Conservation (phyloP, 2,797 vertebrate species). For the Helostoma temminkii region DNA sequence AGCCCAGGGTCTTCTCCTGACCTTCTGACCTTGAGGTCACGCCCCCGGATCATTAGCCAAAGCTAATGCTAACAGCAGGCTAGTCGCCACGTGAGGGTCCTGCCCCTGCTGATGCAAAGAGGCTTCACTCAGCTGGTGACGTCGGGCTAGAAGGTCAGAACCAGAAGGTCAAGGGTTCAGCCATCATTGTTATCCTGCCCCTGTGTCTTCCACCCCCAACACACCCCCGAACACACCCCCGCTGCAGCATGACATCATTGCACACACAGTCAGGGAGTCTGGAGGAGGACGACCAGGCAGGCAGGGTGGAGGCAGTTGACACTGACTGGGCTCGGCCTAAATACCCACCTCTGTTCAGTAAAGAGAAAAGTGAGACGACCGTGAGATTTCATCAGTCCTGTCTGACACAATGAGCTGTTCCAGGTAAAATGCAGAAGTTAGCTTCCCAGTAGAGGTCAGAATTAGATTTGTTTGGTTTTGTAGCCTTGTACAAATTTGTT, state of each 20-base stretch:
- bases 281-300: slow-evolving; percentile 41
- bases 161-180: slow-evolving; percentile 77
- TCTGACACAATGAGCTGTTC: slow-evolving; percentile 50
- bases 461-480: slow-evolving; percentile 33
- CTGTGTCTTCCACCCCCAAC: slow-evolving; percentile 17
- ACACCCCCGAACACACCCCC: slow-evolving; percentile 58
- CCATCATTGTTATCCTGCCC: slow-evolving; percentile 74
- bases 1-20: slow-evolving; percentile 48
- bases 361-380: slow-evolving; percentile 55
- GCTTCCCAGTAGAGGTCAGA: slow-evolving; percentile 22
- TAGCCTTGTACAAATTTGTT: slow-evolving; percentile 12
- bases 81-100: slow-evolving; percentile 47
- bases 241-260: slow-evolving; percentile 69
- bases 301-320: slow-evolving; percentile 54
- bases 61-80: slow-evolving; percentile 59
- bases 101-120: slow-evolving; percentile 27
- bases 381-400: slow-evolving; percentile 49
- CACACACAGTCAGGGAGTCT: slow-evolving; percentile 50
- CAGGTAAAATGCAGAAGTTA: slow-evolving; percentile 31
- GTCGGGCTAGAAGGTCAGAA: slow-evolving; percentile 63
- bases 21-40: slow-evolving; percentile 46
- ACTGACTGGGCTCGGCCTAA: slow-evolving; percentile 36
- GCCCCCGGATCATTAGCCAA: slow-evolving; percentile 57
- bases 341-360: slow-evolving; percentile 50
- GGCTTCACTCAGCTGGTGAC: slow-evolving; percentile 57